These are phyloP conservation scores for Columba livia DNA, from an alignment of 2,113 vertebrate species.

Conservation along the genomic window DNA sequence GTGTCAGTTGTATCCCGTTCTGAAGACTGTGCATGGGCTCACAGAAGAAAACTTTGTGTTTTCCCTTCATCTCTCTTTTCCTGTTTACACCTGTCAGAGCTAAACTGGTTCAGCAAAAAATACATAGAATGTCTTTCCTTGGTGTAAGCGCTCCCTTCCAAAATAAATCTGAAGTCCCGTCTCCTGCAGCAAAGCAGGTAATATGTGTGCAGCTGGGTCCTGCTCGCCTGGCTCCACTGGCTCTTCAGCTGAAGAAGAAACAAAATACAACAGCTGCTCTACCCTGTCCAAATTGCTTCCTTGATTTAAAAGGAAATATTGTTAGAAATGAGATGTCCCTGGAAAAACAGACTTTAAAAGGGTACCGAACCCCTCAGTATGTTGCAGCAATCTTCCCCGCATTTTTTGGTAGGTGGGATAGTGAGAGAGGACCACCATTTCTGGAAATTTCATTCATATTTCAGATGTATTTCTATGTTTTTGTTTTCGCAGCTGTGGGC, in stretches of 20 bases:
- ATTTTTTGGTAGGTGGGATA: neutral
- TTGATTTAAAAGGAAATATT: neutral
- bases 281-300: neutral
- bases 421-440: neutral
- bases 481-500: neutral
- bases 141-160: neutral
- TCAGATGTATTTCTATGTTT: neutral
- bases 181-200: neutral
- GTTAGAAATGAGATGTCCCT: neutral
- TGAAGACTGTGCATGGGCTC: neutral
- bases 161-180: accelerated
- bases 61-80: neutral
- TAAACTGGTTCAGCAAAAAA: neutral
- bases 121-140: accelerated
- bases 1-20: neutral
- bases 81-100: neutral
- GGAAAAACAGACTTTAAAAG: accelerated
- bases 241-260: neutral
- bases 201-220: neutral
- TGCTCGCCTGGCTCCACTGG: accelerated
- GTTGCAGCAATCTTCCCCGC: neutral
- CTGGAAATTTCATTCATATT: neutral
- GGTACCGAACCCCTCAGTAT: neutral
- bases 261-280: neutral
- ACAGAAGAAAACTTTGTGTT: neutral